Conservation (phyloP, 2,113 vertebrate species). For the Apteryx mantelli region DNA sequence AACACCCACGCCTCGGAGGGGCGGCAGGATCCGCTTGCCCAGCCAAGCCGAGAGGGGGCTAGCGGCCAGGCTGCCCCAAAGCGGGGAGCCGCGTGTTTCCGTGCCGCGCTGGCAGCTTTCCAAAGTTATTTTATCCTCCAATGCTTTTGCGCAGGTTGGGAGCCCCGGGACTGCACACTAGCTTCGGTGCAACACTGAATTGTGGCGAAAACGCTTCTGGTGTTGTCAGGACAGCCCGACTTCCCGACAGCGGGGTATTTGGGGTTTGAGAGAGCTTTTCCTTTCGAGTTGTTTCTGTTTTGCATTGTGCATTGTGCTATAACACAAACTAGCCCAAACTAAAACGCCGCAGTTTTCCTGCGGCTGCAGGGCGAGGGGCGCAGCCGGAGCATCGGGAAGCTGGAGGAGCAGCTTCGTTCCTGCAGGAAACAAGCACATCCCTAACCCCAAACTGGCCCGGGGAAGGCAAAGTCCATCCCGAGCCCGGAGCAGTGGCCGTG, state of each 20-base stretch:
- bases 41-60: no score
- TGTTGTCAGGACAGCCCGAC: not conserved
- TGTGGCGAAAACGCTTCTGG: no score
- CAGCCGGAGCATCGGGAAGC: no score
- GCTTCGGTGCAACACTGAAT: no score
- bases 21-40: no score
- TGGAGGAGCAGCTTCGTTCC: no score
- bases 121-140: not conserved
- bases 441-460: not conserved
- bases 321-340: not conserved
- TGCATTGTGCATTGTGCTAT: not conserved
- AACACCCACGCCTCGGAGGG: not conserved
- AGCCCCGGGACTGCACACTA: not conserved
- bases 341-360: no score
- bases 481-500: not conserved
- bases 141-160: not conserved
- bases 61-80: no score
- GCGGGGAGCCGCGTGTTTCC: no score
- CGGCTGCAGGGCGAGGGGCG: no score
- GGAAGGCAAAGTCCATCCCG: not conserved
- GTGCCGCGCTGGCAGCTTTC: not conserved
- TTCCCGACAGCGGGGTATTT: not conserved
- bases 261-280: not conserved
- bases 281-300: not conserved
- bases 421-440: not conserved